phyloP scores from a whole-genome alignment of 2,888 invertebrate genomes.

The Drosophila kokeensis region DNA sequence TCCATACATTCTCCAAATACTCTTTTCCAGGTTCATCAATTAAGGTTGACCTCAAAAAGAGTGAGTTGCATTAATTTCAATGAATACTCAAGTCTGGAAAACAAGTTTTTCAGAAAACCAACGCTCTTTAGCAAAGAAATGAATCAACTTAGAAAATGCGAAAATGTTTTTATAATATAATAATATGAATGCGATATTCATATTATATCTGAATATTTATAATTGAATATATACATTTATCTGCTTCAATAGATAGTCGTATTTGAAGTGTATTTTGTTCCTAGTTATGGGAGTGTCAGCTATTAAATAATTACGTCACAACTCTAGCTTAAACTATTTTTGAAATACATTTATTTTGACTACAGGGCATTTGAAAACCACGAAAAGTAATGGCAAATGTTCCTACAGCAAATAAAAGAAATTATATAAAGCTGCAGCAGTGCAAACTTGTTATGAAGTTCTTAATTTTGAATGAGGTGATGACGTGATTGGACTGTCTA shows the following conservation, averaged over 20 bases:
- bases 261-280: neutral
- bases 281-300: neutral
- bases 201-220: neutral
- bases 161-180: neutral
- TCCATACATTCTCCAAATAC: neutral
- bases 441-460: slow-evolving; percentile 61
- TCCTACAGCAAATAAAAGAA: neutral
- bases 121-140: neutral
- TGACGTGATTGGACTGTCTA: slow-evolving; percentile 21
- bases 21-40: neutral
- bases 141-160: neutral
- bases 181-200: neutral
- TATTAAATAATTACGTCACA: neutral
- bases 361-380: neutral
- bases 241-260: neutral
- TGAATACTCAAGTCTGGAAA: neutral
- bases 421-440: slow-evolving; percentile 1
- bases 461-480: slow-evolving; percentile 54
- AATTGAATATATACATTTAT: neutral
- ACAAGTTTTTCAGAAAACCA: neutral
- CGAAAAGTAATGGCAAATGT: neutral
- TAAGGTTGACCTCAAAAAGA: neutral
- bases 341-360: neutral
- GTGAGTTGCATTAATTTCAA: neutral
- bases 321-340: neutral